phyloP scores from a whole-genome alignment of 1,140 invertebrate genomes.

The Caenorhabditis inopinata region DNA sequence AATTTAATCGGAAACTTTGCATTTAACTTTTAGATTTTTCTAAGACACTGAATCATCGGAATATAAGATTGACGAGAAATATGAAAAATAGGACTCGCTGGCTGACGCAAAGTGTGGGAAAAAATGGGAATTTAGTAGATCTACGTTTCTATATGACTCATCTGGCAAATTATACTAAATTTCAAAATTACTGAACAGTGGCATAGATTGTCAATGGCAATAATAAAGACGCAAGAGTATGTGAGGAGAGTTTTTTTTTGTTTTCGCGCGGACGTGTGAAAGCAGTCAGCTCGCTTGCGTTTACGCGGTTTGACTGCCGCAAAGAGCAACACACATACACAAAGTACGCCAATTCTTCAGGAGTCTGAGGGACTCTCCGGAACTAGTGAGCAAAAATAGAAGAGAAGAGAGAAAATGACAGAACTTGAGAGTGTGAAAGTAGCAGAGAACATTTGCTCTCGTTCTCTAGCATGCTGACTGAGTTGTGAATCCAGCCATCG shows the following conservation, averaged over 20 bases:
- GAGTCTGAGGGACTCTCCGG: constrained; percentile 15
- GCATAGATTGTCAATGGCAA: not conserved
- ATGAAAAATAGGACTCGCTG: too few species aligned
- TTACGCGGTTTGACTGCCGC: not conserved
- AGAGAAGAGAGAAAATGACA: too few species aligned
- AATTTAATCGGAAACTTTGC: too few species aligned
- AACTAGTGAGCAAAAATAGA: constrained; percentile 12
- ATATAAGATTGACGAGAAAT: too few species aligned
- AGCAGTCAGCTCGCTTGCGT: not conserved
- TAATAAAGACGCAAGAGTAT: not conserved
- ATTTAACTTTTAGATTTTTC: too few species aligned
- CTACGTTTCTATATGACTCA: too few species aligned
- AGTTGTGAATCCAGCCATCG: not conserved
- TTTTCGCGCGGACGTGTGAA: constrained; percentile 9
- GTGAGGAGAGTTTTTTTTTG: not conserved
- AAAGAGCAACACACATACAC: constrained; percentile 18
- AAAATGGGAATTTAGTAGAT: too few species aligned
- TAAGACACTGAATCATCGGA: too few species aligned
- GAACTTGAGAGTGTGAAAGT: too few species aligned
- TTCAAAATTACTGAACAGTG: too few species aligned
- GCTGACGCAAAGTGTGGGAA: too few species aligned
- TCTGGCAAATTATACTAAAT: too few species aligned
- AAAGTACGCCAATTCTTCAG: not conserved
- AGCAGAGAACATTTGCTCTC: not conserved
- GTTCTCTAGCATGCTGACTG: not conserved